These are phyloP conservation scores for Opisthocomus hoazin DNA, from an alignment of 2,113 vertebrate genomes.

Conservation along the genomic window DNA sequence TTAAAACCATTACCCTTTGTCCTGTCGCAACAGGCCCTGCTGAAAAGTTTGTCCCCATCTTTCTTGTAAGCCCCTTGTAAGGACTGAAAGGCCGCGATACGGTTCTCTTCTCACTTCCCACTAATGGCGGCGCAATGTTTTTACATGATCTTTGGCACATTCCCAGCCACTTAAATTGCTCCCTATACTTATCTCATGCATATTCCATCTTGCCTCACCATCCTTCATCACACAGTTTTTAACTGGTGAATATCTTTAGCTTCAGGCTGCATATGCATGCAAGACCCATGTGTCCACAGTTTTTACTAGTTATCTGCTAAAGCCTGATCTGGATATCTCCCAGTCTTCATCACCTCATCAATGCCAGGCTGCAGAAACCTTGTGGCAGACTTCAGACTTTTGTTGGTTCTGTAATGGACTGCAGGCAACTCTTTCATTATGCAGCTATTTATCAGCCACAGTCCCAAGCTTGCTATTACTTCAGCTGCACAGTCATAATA, in stretches of 20 bases:
- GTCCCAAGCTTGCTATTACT: background rate
- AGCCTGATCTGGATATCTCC: background rate
- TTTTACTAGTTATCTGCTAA: background rate
- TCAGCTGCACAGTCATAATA: background rate
- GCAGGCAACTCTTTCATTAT: background rate
- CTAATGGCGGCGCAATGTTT: background rate
- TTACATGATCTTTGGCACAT: background rate
- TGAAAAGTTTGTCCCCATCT: too few relatives aligned
- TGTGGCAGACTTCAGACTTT: background rate
- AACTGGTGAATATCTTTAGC: background rate
- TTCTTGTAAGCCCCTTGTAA: too few relatives aligned
- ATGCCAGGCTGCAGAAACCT: background rate
- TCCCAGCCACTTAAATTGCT: background rate
- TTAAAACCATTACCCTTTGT: too few relatives aligned
- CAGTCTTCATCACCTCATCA: background rate
- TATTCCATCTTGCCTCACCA: background rate
- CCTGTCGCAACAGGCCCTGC: too few relatives aligned
- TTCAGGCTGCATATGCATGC: background rate
- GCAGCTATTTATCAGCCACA: background rate
- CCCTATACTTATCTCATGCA: background rate
- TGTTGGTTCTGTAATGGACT: background rate
- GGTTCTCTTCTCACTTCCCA: background rate
- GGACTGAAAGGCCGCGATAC: too few relatives aligned
- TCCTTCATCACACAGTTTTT: background rate
- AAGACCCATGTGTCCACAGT: background rate